Base-by-base conservation (phyloP, 2,113 vertebrate genomes). In the Empidonax traillii region DNA sequence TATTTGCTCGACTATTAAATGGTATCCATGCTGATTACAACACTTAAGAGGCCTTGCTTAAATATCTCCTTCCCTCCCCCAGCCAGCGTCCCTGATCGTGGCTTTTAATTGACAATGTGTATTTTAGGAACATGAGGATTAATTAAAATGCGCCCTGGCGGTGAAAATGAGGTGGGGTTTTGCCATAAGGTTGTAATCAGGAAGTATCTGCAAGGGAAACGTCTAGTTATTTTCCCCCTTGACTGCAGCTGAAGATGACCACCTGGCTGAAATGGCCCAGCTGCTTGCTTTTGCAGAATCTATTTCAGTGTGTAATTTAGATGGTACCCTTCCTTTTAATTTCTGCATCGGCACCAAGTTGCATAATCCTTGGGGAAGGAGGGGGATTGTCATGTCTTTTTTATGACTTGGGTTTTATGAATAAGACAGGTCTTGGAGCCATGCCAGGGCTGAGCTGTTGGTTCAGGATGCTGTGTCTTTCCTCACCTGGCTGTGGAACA, bases 241-340 rank as follows among this genome's bases (percentile, higher is more conserved):
- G 79, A 71, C 90, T 95, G 73, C 65, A 87, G 90, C 73, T 94
- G 89, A 87, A 68, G 89, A 92, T 80, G 94, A 81, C 93, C 90
- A 93, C 90, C 87, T 94, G 93, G 88, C 94, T 95, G 93, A 95
- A 71, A 56, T 68, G 72, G 47, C 69, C 56, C 93, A 95, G 93
- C 94, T 96, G 94, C 76, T 96, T 86, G 68, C 89, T 93, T 89
- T 75, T 74, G 43, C 94, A 77, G 46, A 55, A 15, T 93, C 59
- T 91, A 3, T 94, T 91, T 80, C 59, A 68, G 78, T 31, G 22
- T 93, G 72, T 95, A 71, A 93, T 92, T 90, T 67, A 90, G 59
- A 74, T 75, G 55, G 39, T 77, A 68, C 68, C 31, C 52, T 94
- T 90, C 83, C 68, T 95, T 83, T 52, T 80, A 30, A 81, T 92